Evolutionary conservation across 2,113 vertebrate species (phyloP).

Genomic region (Scopus umbretta): DNA sequence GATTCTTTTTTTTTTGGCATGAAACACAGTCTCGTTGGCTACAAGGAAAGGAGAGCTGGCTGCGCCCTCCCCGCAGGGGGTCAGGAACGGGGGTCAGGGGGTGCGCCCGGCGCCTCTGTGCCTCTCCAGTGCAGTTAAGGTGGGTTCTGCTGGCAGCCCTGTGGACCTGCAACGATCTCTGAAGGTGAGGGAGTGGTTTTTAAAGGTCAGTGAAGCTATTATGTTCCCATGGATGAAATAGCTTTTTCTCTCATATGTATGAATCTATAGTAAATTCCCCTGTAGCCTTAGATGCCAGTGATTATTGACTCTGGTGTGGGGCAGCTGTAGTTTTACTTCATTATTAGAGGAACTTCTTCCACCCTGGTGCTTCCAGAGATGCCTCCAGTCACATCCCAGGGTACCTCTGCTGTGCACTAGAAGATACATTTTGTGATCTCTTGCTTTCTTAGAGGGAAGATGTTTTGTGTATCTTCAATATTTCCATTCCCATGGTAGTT

Average conservation of each 20-base stretch:
- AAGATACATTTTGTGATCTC: not conserved
- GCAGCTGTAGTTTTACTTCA: slow-evolving; percentile 22
- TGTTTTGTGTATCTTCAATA: not conserved
- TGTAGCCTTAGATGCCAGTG: not conserved
- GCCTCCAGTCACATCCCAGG: not conserved
- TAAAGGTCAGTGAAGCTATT: not conserved
- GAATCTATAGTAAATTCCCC: not conserved
- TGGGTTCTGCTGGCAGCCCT: rapidly evolving
- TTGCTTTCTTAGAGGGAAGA: not conserved
- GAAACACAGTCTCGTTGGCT: rapidly evolving
- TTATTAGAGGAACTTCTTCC: slow-evolving; percentile 10
- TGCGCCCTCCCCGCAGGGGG: not conserved
- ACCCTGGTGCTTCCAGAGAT: not conserved
- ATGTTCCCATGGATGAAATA: not conserved
- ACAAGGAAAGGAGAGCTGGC: not conserved
- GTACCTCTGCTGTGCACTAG: not conserved
- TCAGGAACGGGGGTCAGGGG: rapidly evolving
- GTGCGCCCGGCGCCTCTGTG: no score
- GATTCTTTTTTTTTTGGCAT: not conserved
- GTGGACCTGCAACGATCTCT: not conserved
- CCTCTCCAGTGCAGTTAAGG: not conserved
- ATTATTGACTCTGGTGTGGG: not conserved
- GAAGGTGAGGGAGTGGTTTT: not conserved
- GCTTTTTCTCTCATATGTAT: not conserved
- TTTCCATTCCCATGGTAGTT: not conserved